Base-by-base conservation (phyloP, 2,888 invertebrate species). In the Melinopterus prodromus region DNA sequence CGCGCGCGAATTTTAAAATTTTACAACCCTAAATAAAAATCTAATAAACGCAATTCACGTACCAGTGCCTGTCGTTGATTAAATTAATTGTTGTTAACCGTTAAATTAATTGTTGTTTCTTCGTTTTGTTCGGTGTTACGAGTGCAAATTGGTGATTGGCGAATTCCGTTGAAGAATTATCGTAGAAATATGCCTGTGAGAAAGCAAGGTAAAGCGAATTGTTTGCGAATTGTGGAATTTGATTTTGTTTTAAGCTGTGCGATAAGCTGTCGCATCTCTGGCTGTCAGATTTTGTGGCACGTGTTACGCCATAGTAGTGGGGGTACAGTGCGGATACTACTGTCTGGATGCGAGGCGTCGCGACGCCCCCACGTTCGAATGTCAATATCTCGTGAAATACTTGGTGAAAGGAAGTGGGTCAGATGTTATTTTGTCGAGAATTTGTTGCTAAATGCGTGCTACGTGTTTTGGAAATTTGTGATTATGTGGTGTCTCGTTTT, bases 261-360 rank as follows among this genome's bases (percentile, higher is more conserved):
- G 2, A 3, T 53, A 53, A 53, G 53, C 53, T 53, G 53, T 53
- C 53, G 53, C 12, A 7, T 53, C 9, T 53, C 53, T 53, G 12
- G 12, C 53, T 53, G 53, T 53, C 53, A 53, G 53, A 53, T 53
- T n/a, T 53, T 53, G 9, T 53, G 53, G 53, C 53, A 53, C 53
- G 53, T 53, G 53, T 53, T 53, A 53, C 53, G 53, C 53, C 53
- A 53, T 53, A 9, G 53, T 53, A 12, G 53, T 53, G 53, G 53
- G 53, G 53, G 53, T 53, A 53, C 53, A 53, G 53, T 53, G 53
- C 53, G 53, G 53, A 53, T 53, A 53, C 53, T 53, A 53, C 53
- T 12, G 53, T 53, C 53, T 53, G 53, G 53, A 53, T 53, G 53
- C 12, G 53, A 26, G 26, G 7, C 53, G 53, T 53, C 53, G 53